Base-by-base conservation (phyloP, 2,113 vertebrate genomes). In the Perca flavescens region DNA sequence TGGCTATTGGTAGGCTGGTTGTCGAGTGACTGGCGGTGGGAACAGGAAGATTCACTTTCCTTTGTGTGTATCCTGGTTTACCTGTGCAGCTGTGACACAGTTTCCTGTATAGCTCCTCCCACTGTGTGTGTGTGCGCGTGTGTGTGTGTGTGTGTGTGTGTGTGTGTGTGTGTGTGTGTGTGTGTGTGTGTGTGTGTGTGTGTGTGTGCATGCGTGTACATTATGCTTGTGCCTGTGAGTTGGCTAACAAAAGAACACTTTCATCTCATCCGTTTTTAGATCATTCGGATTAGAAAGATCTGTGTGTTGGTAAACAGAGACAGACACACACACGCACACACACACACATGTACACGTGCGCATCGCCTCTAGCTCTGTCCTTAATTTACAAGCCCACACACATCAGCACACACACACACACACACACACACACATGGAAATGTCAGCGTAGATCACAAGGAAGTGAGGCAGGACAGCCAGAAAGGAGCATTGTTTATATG, bases 321-420 rank as follows among this genome's bases (percentile, higher is more conserved):
- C 17, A 67, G 40, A 47, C 68, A 22, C 82, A n/a, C 86, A 70
- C 82, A 71, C 61, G n/a, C n/a, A 72, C 58, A 53, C 65, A 22
- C 68, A 75, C 83, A 76, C 77, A 66, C 68, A 54, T 60, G 22
- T 72, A 60, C 63, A 50, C 57, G 65, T 40, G 25, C 75, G 62
- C 53, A 19, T 75, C 3, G 87, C 93, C 92, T 91, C 80, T 56
- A 89, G 93, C 80, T 14, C 69, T 92, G 89, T 88, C 85, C 91
- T 92, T 91, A 90, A 94, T 93, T 90, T 86, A 78, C 80, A 86
- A 84, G 70, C 88, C 70, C 90, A 83, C 86, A 84, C 91, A 82
- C 79, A 81, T 34, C 60, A 50, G 43, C 78, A 77, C 77, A 52
- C 69, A 80, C 28, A 76, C 82, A 88, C 72, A 61, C 34, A 60